phyloP scores from a whole-genome alignment of 2,797 vertebrate genomes.

The Helarctos malayanus region DNA sequence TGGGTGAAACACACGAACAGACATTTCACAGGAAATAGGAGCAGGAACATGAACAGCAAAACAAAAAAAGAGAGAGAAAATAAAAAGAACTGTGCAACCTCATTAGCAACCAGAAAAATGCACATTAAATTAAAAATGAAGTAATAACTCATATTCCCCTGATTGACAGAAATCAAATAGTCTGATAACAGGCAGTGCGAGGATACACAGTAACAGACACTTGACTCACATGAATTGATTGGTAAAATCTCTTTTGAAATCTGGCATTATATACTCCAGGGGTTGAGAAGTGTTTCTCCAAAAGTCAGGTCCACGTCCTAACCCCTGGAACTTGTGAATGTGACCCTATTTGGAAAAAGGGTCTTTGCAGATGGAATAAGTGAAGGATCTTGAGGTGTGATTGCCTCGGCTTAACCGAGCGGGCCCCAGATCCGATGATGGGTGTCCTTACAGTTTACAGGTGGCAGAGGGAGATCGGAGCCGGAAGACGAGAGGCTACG shows the following conservation, averaged over 20 bases:
- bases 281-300: neutral
- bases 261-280: too few relatives aligned
- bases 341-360: neutral
- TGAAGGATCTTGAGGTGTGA: neutral
- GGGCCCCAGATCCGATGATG: fast-evolving
- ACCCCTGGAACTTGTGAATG: neutral
- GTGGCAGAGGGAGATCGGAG: neutral
- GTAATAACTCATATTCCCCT: neutral
- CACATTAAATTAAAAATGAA: neutral
- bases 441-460: fast-evolving
- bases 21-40: neutral
- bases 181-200: neutral
- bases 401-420: neutral
- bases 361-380: neutral
- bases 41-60: neutral
- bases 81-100: neutral
- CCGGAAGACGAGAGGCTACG: neutral
- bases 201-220: neutral
- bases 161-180: neutral
- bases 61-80: neutral
- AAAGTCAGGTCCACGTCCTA: neutral
- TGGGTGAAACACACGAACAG: neutral
- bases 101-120: neutral
- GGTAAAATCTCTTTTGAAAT: neutral
- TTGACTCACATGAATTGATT: neutral